A percentile compares a stretch with the other conserved stretches of the same genome.
Evolutionary conservation across 2,888 invertebrate species (phyloP).

Genomic region (Dasypolia templi): DNA sequence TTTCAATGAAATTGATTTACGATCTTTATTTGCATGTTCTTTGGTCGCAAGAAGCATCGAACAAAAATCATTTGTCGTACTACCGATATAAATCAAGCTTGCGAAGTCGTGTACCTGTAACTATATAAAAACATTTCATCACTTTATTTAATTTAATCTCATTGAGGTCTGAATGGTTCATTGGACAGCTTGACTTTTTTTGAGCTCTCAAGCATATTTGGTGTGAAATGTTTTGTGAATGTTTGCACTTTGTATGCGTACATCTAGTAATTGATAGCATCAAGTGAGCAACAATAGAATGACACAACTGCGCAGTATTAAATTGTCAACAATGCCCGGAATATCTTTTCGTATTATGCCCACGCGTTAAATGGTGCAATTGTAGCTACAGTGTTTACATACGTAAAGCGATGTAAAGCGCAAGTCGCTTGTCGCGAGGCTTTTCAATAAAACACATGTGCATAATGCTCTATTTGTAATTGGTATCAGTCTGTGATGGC

Average conservation of each 20-base stretch:
- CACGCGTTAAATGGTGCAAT: constrained; percentile 70
- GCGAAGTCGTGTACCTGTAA: not conserved
- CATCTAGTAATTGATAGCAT: constrained; percentile 46
- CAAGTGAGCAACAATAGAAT: constrained; percentile 39
- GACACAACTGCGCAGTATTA: constrained; percentile 53
- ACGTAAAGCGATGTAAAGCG: constrained; percentile 37
- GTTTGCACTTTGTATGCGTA: constrained; percentile 27
- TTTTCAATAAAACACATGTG: constrained; percentile 43
- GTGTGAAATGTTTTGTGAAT: not conserved
- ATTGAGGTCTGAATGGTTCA: not conserved
- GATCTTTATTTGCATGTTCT: not conserved
- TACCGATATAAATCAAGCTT: not conserved
- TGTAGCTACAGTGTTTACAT: constrained; percentile 57
- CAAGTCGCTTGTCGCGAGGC: constrained; percentile 10
- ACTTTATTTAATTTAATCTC: constrained; percentile 10
- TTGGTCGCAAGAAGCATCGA: constrained; percentile 3
- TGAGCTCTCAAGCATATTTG: not conserved
- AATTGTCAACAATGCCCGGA: constrained; percentile 36
- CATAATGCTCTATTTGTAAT: constrained; percentile 56
- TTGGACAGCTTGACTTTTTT: not conserved
- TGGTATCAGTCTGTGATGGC: constrained; percentile 37
- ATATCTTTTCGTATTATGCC: constrained; percentile 61
- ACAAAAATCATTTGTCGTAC: not conserved
- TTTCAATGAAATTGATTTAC: constrained; percentile 12
- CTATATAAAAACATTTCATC: not conserved